Base-by-base conservation (phyloP, 2,888 invertebrate species). In the Alloscopus bannaensis region DNA sequence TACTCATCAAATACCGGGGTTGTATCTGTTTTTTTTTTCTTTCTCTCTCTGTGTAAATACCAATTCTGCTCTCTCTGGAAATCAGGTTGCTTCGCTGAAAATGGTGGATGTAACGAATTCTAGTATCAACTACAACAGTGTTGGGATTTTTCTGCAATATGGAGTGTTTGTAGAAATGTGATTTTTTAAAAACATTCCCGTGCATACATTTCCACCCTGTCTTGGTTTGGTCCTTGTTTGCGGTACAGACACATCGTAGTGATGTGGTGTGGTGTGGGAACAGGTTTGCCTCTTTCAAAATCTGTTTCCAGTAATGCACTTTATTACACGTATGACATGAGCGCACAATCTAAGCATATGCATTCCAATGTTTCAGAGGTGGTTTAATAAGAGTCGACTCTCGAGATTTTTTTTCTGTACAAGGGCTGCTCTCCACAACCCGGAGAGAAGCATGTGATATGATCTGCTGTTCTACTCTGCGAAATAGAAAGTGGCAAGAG, bases 41-140 rank as follows among this genome's bases (percentile, higher is more conserved):
- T 18, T 50, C 20, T 60, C 36, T 36, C n/a, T 36, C 22, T 22
- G 40, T 62, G 16, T 62, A 62, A 62, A 62, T 62, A 62, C 26
- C n/a, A n/a, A n/a, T n/a, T n/a, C n/a, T n/a, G n/a, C 40, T 26
- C 36, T n/a, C 47, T 47, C 40, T 40, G 62, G 45, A 62, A 62
- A 62, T 62, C 62, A 62, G 62, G 62, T 42, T 42, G 45, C 62
- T 62, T 24, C 24, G 20, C 42, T 42, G 62, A 24, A 26, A 24
- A 6, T 6, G 36, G 6, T 36, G 24, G 62, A 20, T 42, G 42
- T n/a, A n/a, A n/a, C n/a, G n/a, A n/a, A n/a, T n/a, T n/a, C n/a
- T n/a, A n/a, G n/a, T n/a, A n/a, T n/a, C n/a, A n/a, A n/a, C n/a
- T n/a, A n/a, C n/a, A n/a, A n/a, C n/a, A n/a, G n/a, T n/a, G n/a